Base-by-base conservation (phyloP, 2,888 invertebrate species). In the Cylindroiulus punctatus region DNA sequence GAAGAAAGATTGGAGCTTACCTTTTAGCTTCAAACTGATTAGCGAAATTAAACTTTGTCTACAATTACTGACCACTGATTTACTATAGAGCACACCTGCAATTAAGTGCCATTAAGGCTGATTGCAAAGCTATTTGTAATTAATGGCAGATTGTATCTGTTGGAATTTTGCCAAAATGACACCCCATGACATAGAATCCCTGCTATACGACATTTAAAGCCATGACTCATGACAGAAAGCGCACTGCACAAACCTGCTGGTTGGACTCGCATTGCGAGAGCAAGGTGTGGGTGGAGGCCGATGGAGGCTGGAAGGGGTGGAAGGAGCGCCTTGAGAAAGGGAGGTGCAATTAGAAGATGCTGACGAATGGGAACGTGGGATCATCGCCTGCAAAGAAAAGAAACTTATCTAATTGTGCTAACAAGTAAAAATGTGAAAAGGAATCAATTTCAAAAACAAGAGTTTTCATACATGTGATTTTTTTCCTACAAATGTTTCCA, bases 231-330 rank as follows among this genome's bases (percentile, higher is more conserved):
- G 14, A 44, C 44, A 30, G 14, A 36, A 84, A 85, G 40, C 26
- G 47, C 22, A 44, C 14, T 22, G 85, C 17, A 52, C 52, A 52
- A 52, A 52, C 52, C 52, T 52, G 86, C 87, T 87, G 81, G 22
- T 40, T 47, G 87, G 87, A 32, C 87, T 87, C 19, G 44, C 47
- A 42, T 82, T 86, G 22, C 86, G 83, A n/a, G 47, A 44, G 47
- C 82, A 22, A 32, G 86, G 85, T 12, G 32, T 26, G 5, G 65
- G 26, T 14, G 85, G 76, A 4, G 85, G 52, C 14, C 84, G 36
- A 44, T 44, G 40, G 19, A 40, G 84, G 40, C 84, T 84, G 36
- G 40, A 42, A 19, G 84, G 84, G 4, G 44, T 85, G 81, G 52
- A 81, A 76, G 85, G 52, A 36, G 22, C 30, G n/a, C 85, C 85